Evolutionary conservation across 1,140 invertebrate species (phyloP), one percentile per base, ranked within the genome.

Genomic region (Lineus longissimus): DNA sequence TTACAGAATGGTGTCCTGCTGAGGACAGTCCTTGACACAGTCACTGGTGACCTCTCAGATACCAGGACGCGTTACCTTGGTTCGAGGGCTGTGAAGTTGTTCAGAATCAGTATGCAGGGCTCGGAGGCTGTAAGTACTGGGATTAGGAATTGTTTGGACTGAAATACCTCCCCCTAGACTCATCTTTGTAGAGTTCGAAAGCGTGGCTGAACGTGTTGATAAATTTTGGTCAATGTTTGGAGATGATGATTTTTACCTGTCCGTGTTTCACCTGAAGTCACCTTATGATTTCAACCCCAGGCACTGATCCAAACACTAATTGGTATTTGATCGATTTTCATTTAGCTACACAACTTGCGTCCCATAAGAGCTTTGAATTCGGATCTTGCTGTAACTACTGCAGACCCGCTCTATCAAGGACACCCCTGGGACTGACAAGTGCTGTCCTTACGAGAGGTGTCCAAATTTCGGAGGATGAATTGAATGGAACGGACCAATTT

Each of bases 61-160:
- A 99, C 96, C 0, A 85, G 97, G 68, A 98, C 96, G 0, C 86
- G 97, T 73, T 99, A 98, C 80, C 82, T 98, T 22, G 96, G 96
- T 31, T 94, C 93, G 0, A 85, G 93, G 61, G 91, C 96, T 0
- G 96, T 99, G 0, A 98, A 98, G 82, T 83, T 99, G 0, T 98
- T 98, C 77, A 87, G 94, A 73, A 95, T 99, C 40, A 80, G 85
- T 83, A 97, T 98, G 86, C 95, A 99, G 79, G 93, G 92, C 11
- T 90, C 90, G 59, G 95, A 99, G 83, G 94, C 96, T 7, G 95
- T 89, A 78, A 84, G 82, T 84, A 41, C 29, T 43, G 19, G 19
- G 40, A 43, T 43, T 19, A 43, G 11, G 19, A 43, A 13, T 43
- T 19, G 19, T 13, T 11, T 43, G 40, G 19, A 43, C 19, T 43